Percentiles rank a stretch among this genome's conserved stretches.
Conservation (phyloP, 2,888 invertebrate species). For the Thymelicus lineola region DNA sequence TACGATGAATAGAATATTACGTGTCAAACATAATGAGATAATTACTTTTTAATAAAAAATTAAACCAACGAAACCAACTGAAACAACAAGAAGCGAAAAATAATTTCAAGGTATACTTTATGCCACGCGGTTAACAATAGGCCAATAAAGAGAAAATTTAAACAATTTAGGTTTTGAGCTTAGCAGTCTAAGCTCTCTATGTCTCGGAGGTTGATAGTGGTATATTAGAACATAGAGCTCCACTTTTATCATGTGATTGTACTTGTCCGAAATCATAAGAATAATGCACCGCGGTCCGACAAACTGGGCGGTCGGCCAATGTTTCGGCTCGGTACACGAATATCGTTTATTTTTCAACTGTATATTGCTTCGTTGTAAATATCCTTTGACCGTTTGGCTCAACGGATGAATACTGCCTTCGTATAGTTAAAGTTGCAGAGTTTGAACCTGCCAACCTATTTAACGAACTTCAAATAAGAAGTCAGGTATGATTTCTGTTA, state of each 20-base stretch:
- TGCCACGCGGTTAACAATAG: no score
- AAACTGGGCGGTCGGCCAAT: conserved; percentile 33
- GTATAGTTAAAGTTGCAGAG: background rate
- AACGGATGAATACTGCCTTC: conserved; percentile 13
- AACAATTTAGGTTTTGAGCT: no score
- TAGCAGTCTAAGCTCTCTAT: no score
- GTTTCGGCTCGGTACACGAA: conserved; percentile 29
- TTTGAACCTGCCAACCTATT: background rate
- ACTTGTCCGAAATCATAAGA: conserved; percentile 23
- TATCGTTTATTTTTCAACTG: conserved; percentile 36
- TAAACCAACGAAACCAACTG: no score
- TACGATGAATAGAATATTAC: no score
- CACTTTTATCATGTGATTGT: conserved; percentile 3
- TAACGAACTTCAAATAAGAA: no score
- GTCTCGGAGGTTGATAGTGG: background rate
- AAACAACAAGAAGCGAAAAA: no score
- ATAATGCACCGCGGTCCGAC: conserved; percentile 26
- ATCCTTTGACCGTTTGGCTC: conserved; percentile 28
- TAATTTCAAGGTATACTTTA: no score
- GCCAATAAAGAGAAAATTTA: no score
- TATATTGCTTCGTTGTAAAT: conserved; percentile 35
- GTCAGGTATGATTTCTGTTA: no score
- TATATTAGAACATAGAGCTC: background rate
- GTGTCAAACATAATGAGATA: no score
- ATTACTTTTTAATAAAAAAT: no score